Evolutionary conservation across 2,113 vertebrate species (phyloP).

Genomic region (Glaucidium brasilianum): DNA sequence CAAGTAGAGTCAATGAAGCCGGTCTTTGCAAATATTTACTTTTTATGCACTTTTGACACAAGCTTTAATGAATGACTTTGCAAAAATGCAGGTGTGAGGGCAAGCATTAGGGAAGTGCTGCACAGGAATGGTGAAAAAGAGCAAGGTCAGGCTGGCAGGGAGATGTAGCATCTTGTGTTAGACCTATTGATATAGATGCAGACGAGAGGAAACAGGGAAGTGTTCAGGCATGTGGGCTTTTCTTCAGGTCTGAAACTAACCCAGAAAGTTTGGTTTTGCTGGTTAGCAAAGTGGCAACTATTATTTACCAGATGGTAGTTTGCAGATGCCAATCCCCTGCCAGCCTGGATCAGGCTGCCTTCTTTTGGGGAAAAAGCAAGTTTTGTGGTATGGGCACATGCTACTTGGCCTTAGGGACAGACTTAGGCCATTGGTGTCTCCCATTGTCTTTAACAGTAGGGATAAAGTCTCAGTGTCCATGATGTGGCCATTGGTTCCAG

Average conservation of each 20-base stretch:
- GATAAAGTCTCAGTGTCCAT: neutral
- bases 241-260: neutral
- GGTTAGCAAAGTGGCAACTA: neutral
- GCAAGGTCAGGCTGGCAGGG: neutral
- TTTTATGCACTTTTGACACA: neutral
- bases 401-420: neutral
- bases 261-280: neutral
- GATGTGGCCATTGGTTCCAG: neutral
- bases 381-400: neutral
- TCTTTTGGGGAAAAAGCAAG: neutral
- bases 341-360: neutral
- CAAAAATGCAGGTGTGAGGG: neutral
- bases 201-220: neutral
- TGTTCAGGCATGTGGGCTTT: accelerated
- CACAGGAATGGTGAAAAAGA: neutral
- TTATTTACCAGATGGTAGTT: neutral
- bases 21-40: neutral
- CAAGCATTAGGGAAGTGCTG: neutral
- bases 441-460: neutral
- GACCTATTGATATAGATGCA: neutral
- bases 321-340: neutral
- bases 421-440: neutral
- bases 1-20: neutral
- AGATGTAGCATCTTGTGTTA: neutral
- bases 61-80: neutral